Percentiles rank a stretch among this genome's conserved stretches.
These are phyloP conservation scores for Grammomys surdaster DNA, from an alignment of 2,113 vertebrate species.

Conservation along the genomic window DNA sequence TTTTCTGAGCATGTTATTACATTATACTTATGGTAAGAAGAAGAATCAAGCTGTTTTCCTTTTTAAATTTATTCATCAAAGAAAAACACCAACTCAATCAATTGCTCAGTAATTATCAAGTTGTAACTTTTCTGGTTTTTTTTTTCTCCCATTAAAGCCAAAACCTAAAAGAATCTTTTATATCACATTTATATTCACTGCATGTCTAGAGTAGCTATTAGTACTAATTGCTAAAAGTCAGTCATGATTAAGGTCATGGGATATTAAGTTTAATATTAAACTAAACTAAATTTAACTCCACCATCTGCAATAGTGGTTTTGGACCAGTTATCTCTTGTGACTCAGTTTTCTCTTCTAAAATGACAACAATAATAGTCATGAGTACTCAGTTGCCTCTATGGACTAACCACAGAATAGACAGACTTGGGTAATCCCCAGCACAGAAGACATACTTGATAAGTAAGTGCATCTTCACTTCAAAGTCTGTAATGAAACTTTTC, in stretches of 20 bases:
- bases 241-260: not conserved
- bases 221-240: not conserved
- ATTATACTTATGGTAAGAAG: slow-evolving; percentile 21
- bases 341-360: slow-evolving; percentile 23
- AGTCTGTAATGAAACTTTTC: not conserved
- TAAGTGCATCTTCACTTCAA: slow-evolving; percentile 7
- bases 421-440: not conserved
- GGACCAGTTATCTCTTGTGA: not conserved
- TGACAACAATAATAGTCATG: not conserved
- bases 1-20: slow-evolving; percentile 60
- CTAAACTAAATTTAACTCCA: not conserved
- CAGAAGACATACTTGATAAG: not conserved
- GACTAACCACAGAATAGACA: slow-evolving; percentile 34
- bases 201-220: not conserved
- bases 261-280: not conserved
- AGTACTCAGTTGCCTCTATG: slow-evolving; percentile 8
- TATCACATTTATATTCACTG: not conserved
- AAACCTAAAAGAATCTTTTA: slow-evolving; percentile 3
- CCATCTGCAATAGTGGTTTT: not conserved
- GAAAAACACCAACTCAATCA: slow-evolving; percentile 34
- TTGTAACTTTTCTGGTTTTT: slow-evolving; percentile 49
- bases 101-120: slow-evolving; percentile 1
- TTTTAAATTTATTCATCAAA: slow-evolving; percentile 49
- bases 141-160: slow-evolving; percentile 44
- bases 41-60: slow-evolving; percentile 49